Base-by-base conservation (phyloP, 2,888 invertebrate species). In the Trissolcus japonicus region DNA sequence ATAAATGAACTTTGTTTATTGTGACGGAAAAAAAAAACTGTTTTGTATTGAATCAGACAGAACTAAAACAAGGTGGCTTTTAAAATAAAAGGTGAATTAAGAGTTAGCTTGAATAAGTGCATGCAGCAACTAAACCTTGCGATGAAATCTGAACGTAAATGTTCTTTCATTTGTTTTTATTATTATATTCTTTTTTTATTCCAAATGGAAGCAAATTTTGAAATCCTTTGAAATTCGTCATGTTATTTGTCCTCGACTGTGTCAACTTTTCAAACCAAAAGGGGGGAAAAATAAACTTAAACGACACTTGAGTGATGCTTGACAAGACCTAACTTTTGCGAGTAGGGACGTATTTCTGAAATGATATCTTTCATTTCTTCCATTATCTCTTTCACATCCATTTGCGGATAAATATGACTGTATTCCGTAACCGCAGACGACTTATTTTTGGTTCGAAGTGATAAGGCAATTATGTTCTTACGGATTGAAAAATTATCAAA, bases 311-410 rank as follows among this genome's bases (percentile, higher is more conserved):
- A 69, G 69, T 66, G 66, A 71, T 76, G 61, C 51, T 71, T 76
- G 76, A 71, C 76, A 66, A 66, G 76, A 57, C 48, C 65, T 56
- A 69, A 76, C 65, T 65, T 69, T 69, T 68, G 75, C 68, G 60
- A 69, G 25, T 41, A 55, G 51, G 60, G 50, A 68, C 68, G 57
- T 59, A 63, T 68, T 68, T 75, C 51, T 68, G 68, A 60, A 76
- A 69, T 65, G 57, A 65, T 55, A 56, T 69, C 60, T 65, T 60
- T 76, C 53, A 63, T 60, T 56, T 56, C 56, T 63, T 69, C 60
- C 67, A 48, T 63, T 75, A 50, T 35, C 57, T 35, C 41, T 59
- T 67, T 53, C 48, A 63, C 19, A n/a, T 46, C 43, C 43, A 62
- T 46, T 43, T 74, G 46, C 62, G 62, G 14, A 56, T 67, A 48